Conservation (phyloP, 1,140 invertebrate species). For the Trichomalopsis sarcophagae region DNA sequence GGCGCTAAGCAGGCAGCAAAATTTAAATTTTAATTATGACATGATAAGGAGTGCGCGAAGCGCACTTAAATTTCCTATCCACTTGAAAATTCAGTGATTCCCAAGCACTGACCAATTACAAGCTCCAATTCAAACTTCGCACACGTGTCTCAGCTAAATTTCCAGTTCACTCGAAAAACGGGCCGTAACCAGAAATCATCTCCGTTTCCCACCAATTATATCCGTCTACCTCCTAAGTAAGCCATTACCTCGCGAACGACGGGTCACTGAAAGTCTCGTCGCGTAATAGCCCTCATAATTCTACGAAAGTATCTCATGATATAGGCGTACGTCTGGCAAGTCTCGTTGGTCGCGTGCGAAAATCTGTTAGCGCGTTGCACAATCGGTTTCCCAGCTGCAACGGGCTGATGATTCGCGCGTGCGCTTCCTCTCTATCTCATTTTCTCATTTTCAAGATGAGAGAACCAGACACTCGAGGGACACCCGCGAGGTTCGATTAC, state of each 20-base stretch:
- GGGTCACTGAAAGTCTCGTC: not conserved
- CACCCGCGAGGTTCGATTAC: not conserved
- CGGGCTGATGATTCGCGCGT: not conserved
- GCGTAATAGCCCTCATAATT: not conserved
- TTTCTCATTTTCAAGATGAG: slow-evolving; percentile 2
- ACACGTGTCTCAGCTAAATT: too few relatives aligned
- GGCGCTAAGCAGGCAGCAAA: too few relatives aligned
- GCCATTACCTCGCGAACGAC: not conserved
- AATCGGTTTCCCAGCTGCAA: slow-evolving; percentile 9
- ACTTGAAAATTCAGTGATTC: not conserved
- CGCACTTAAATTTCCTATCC: too few relatives aligned
- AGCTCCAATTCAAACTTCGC: too few relatives aligned
- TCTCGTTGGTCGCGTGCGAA: not conserved
- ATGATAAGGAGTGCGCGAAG: too few relatives aligned
- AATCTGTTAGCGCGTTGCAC: not conserved
- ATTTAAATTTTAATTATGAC: too few relatives aligned
- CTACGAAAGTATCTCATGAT: not conserved
- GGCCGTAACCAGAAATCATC: not conserved
- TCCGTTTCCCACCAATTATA: not conserved
- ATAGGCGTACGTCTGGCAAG: not conserved
- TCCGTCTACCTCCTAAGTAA: not conserved
- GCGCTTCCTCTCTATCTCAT: not conserved
- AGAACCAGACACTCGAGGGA: too few relatives aligned
- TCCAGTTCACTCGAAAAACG: not conserved
- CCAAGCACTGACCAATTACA: not conserved